Base-by-base conservation (phyloP, 2,888 invertebrate genomes). In the Synergus laeviventris region DNA sequence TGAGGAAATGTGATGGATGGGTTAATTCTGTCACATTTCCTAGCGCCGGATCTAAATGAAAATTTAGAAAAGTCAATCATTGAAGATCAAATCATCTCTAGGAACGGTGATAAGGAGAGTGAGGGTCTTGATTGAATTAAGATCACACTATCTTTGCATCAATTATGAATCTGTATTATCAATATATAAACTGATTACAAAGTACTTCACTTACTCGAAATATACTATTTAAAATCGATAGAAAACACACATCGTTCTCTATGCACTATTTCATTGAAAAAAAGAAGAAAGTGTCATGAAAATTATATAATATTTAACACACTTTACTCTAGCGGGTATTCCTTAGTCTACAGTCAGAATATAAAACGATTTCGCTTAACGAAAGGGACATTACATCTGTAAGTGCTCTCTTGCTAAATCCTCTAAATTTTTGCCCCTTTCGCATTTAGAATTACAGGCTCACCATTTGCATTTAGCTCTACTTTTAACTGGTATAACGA, bases 181-280 rank as follows among this genome's bases (percentile, higher is more conserved):
- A 75, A 82, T 84, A 82, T 86, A 86, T 86, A 85, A 86, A 84
- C 79, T 86, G 81, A 82, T 81, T 87, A 87, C 86, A 85, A 85
- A 80, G 83, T 83, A 80, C 81, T 79, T 77, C 80, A 79, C 77
- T 86, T 85, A 84, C 74, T 81, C 79, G 81, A 70, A 78, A 83
- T 76, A 31, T 81, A 80, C 78, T 78, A 81, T 79, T 79, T 79
- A 82, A 76, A 76, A 74, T 83, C 82, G 81, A 81, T 80, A 81
- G 83, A 84, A 84, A 81, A 84, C 85, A 85, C 85, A 86, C 87
- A 87, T 86, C 84, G 86, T 87, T 87, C 86, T 87, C 87, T 87
- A 86, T 86, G 80, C 83, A 83, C 80, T 81, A 81, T 78, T 70
- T 79, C 76, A 73, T 75, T 75, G 31, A 75, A 76, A 77, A 81